Evolutionary conservation across 2,797 vertebrate species (phyloP), one percentile per base, ranked within the genome.

Genomic region (Lophius americanus): DNA sequence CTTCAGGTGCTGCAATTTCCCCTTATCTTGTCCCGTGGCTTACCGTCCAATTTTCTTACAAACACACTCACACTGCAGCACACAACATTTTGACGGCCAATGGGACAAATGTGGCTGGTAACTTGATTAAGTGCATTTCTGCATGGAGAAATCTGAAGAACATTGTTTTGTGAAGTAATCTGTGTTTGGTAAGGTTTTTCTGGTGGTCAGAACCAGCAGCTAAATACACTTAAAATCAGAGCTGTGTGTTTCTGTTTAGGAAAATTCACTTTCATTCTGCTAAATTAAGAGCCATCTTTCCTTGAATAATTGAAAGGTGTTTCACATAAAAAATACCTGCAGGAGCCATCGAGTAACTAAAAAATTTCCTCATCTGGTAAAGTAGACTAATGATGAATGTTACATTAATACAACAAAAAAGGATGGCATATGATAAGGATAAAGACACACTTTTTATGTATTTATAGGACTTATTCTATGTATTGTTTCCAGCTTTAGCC

Each of bases 71-170:
- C 36, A 39, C 57, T 14, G 37, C 2, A 38, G 8, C 42, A 36
- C 2, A 9, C 10, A 7, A 49, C 9, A 10, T 52, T 42, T 11
- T 70, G 57, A 74, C 71, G 66, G 65, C 54, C 48, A 62, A 36
- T n/a, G 12, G 9, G 58, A 55, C 35, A 44, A 48, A 70, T 60
- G 72, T 37, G 49, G 72, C 35, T 11, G 37, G 51, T 74, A 74
- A 82, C 83, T 57, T 76, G 68, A 68, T 46, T 70, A 54, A 57
- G 51, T 58, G 58, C 35, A 10, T 51, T 77, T 53, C 36, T 33
- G 42, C 8, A 62, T 64, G 57, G 60, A 13, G 44, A 65, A 51
- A 65, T 61, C 56, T 38, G 67, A 73, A 49, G 47, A 49, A 2
- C 49, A n/a, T 7, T 57, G 56, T 74, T 38, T 74, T 38, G 38